phyloP scores from a whole-genome alignment of 2,113 vertebrate species.

The Zapus hudsonius region DNA sequence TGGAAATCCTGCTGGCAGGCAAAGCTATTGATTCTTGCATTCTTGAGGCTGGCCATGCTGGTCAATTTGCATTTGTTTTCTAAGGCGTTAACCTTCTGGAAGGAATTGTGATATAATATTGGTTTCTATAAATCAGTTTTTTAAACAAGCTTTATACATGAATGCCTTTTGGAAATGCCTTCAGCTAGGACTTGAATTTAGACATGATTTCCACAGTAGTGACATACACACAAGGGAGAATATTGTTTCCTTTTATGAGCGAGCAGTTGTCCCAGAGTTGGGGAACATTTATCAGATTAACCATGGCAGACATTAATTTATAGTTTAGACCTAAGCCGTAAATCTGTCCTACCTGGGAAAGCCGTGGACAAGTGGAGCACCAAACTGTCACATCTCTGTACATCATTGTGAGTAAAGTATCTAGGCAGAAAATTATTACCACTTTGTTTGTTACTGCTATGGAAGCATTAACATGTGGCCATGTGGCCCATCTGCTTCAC shows the following conservation, averaged over 20 bases:
- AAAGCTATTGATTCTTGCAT: conserved; percentile 31
- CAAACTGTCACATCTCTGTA: not conserved
- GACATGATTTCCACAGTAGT: not conserved
- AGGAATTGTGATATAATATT: conserved; percentile 3
- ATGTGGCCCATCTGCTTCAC: no score
- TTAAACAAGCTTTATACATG: not conserved
- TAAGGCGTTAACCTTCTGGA: not conserved
- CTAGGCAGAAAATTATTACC: conserved; percentile 39
- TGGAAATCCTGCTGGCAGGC: conserved; percentile 19
- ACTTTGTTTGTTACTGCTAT: not conserved
- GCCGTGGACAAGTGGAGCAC: conserved; percentile 24
- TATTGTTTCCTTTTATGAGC: not conserved
- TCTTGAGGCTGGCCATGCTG: conserved; percentile 29
- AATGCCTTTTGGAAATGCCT: conserved; percentile 29
- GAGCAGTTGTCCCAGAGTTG: conserved; percentile 11
- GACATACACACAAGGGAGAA: not conserved
- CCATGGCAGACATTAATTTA: conserved; percentile 66
- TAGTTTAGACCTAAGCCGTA: conserved; percentile 68
- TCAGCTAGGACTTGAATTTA: not conserved
- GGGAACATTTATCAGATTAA: conserved; percentile 66
- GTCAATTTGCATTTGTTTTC: conserved; percentile 61
- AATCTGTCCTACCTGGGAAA: conserved; percentile 72
- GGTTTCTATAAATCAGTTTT: conserved; percentile 22
- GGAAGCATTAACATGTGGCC: not conserved
- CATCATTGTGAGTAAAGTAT: conserved; percentile 51